These are phyloP conservation scores for Stercorarius parasiticus DNA, from an alignment of 2,113 vertebrate genomes.

Conservation along the genomic window DNA sequence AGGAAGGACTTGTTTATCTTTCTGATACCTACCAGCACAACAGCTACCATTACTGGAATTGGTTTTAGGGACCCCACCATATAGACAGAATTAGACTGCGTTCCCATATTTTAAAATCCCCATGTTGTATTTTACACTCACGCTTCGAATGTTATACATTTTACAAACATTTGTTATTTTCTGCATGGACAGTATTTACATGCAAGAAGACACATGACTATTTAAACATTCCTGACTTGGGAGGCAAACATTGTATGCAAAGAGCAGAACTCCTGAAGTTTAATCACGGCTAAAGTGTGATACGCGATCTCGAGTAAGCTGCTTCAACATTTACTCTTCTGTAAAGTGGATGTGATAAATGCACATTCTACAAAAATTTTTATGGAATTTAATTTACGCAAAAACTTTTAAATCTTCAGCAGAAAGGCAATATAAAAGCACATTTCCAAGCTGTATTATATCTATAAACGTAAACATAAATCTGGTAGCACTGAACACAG, in stretches of 20 bases:
- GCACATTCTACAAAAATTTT: background rate
- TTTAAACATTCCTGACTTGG: background rate
- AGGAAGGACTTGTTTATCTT: background rate
- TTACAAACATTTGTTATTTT: background rate
- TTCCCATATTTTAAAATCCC: background rate
- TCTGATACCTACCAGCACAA: background rate
- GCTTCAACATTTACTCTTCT: background rate
- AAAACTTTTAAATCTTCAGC: background rate
- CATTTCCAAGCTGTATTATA: background rate
- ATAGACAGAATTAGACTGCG: background rate
- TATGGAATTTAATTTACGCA: background rate
- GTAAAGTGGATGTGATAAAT: background rate
- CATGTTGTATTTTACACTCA: background rate
- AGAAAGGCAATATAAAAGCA: background rate
- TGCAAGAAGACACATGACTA: background rate
- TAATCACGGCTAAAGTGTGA: background rate
- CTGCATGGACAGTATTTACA: background rate
- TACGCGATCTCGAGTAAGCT: background rate
- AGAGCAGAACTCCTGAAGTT: background rate
- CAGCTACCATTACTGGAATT: background rate
- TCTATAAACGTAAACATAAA: background rate
- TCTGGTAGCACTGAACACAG: background rate
- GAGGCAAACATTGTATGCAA: background rate
- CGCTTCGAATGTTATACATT: background rate
- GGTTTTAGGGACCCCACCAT: background rate